A percentile compares a stretch with the other conserved stretches of the same genome.
These are phyloP conservation scores for Orthochromis indermauri DNA, from an alignment of 2,113 vertebrate species.

Conservation along the genomic window DNA sequence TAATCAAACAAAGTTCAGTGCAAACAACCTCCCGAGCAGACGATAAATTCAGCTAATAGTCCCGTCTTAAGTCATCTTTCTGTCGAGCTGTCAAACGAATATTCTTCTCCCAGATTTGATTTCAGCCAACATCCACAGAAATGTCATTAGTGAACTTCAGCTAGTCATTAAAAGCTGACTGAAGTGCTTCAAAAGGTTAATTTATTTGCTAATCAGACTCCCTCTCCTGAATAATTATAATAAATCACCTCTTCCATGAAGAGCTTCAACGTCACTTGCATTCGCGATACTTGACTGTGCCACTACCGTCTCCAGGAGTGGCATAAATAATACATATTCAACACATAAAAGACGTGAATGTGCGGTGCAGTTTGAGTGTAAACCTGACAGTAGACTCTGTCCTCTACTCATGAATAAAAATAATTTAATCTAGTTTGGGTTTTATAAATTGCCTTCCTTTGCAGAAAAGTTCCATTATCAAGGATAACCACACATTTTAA, in stretches of 20 bases:
- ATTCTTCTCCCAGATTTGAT: background rate
- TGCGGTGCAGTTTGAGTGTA: background rate
- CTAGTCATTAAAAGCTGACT: slow-evolving; percentile 26
- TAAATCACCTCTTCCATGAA: slow-evolving; percentile 19
- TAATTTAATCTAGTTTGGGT: background rate
- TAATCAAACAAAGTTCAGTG: slow-evolving; percentile 13
- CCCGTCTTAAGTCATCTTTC: background rate
- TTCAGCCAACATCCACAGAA: background rate
- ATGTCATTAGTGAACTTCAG: slow-evolving; percentile 7
- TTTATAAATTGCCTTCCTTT: background rate
- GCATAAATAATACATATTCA: background rate
- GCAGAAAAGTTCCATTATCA: background rate
- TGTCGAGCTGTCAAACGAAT: slow-evolving; percentile 6
- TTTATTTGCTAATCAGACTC: slow-evolving; percentile 35
- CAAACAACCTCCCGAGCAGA: background rate
- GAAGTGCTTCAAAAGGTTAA: slow-evolving; percentile 35
- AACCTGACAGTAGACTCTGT: background rate
- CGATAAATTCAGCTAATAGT: slow-evolving; percentile 20
- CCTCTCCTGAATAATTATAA: slow-evolving; percentile 14
- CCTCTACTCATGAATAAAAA: background rate
- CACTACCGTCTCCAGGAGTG: background rate
- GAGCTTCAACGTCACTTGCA: background rate
- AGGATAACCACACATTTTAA: background rate
- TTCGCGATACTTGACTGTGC: background rate
- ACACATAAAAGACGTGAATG: background rate